Evolutionary conservation across 1,140 invertebrate species (phyloP).

Genomic region (Lordiphosa collinella): DNA sequence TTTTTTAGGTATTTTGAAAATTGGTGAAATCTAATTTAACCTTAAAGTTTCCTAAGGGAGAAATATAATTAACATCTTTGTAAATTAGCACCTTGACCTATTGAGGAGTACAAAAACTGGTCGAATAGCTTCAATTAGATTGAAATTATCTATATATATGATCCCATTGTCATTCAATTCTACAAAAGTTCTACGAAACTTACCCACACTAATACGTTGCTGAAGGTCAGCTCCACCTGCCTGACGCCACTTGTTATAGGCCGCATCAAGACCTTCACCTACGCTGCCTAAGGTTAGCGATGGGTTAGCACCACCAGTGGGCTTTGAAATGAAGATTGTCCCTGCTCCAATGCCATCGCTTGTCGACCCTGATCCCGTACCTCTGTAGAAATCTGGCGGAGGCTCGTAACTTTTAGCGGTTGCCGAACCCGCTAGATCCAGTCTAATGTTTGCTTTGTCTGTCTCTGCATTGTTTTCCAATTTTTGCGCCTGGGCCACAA

Average conservation of each 20-base stretch:
- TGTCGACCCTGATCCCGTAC: conserved; percentile 30
- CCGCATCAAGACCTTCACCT: conserved; percentile 47
- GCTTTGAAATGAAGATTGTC: conserved; percentile 18
- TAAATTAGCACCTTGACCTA: too few species aligned
- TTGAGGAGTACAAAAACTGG: too few species aligned
- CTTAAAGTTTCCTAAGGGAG: too few species aligned
- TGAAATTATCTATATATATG: too few species aligned
- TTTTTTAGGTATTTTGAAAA: too few species aligned
- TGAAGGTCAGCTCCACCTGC: conserved; percentile 10
- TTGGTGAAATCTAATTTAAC: too few species aligned
- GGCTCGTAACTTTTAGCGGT: conserved; percentile 63
- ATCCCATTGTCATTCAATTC: too few species aligned
- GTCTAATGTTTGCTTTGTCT: conserved; percentile 8
- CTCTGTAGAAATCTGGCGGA: conserved; percentile 61
- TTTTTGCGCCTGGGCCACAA: conserved; percentile 18
- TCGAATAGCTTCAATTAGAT: too few species aligned
- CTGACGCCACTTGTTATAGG: conserved; percentile 61
- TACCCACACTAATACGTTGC: conserved; percentile 67
- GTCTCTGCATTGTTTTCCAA: conserved; percentile 11
- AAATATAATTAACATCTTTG: too few species aligned
- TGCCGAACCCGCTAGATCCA: conserved; percentile 36
- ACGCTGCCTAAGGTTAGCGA: conserved; percentile 35
- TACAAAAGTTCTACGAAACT: too few species aligned
- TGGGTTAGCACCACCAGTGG: background rate
- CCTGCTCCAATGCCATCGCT: conserved; percentile 1